A percentile compares a stretch with the other conserved stretches of the same genome.
Conservation (phyloP, 2,113 vertebrate species). For the Podiceps cristatus region DNA sequence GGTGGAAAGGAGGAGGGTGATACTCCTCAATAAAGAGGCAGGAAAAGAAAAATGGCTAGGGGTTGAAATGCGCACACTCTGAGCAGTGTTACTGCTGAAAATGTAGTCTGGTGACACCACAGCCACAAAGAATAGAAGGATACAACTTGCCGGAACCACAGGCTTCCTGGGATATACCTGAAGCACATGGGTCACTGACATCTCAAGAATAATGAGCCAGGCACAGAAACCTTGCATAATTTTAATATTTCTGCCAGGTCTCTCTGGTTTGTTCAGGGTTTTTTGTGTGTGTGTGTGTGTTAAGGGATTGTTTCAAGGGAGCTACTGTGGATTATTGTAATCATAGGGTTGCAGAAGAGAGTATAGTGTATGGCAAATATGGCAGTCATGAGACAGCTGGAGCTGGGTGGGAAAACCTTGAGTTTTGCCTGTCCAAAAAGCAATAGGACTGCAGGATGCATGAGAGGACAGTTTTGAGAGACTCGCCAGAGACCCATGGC, state of each 20-base stretch:
- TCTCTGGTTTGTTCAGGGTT: background rate
- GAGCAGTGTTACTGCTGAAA: background rate
- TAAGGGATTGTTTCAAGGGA: background rate
- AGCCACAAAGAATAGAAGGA: background rate
- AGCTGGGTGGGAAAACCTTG: background rate
- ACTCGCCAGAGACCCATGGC: background rate
- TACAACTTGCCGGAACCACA: background rate
- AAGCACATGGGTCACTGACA: background rate
- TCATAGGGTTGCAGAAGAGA: background rate
- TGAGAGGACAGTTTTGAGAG: background rate
- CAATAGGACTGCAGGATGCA: background rate
- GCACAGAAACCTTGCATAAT: background rate
- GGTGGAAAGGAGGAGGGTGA: background rate
- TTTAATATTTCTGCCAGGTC: background rate
- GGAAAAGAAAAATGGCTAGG: background rate
- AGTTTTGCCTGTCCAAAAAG: background rate
- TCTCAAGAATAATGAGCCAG: background rate
- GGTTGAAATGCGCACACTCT: background rate
- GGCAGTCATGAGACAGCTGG: background rate
- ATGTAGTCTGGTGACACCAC: background rate
- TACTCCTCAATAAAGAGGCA: background rate
- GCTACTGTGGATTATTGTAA: background rate
- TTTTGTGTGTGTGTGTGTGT: background rate
- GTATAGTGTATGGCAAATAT: background rate
- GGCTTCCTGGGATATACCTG: background rate